Evolutionary conservation across 2,797 vertebrate genomes (phyloP), one percentile per base, ranked within the genome.

Genomic region (Eulemur rubriventer): DNA sequence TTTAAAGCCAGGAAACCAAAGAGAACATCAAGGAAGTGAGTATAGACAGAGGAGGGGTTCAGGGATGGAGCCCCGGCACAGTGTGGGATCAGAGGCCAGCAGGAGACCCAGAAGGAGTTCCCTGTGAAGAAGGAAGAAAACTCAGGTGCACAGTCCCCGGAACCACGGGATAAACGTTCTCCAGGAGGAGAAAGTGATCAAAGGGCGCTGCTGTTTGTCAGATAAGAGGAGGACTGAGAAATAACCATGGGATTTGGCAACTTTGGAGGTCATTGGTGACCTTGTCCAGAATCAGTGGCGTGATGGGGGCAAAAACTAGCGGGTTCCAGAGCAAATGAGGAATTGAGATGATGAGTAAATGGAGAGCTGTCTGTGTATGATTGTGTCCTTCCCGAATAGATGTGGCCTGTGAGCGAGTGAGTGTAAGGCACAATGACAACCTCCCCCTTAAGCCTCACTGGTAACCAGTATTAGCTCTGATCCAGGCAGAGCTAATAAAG

Each of bases 401-500:
- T 90, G 57, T 52, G 12, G 3, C 88, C n/a, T 82, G 17, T 79
- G 94, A 6, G 12, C 46, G 30, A 70, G 35, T 61, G 87, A 89
- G 35, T 61, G 81, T 87, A 61, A 86, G 81, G 91, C 97, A 84
- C 96, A 5, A 0, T 83, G 75, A 85, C 0, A 12, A 83, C 83
- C 30, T 38, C 65, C 86, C 92, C 92, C 50, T 1, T 86, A 90
- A 96, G 94, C 96, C 98, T 98, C 98, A 97, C 98, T 98, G 97
- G 98, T 98, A 97, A 96, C 96, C 96, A 41, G 41, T 41, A 41
- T 41, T 41, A 41, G 41, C 41, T 41, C 95, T 57, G 96, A 97
- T 97, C 98, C 97, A 98, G 93, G 97, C 98, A 96, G 97, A 97
- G 97, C 96, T 97, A 98, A 98, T 98, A 95, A 98, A 98, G 96